These are phyloP conservation scores for Melinaea marsaeus DNA, from an alignment of 2,888 invertebrate species.

Conservation along the genomic window DNA sequence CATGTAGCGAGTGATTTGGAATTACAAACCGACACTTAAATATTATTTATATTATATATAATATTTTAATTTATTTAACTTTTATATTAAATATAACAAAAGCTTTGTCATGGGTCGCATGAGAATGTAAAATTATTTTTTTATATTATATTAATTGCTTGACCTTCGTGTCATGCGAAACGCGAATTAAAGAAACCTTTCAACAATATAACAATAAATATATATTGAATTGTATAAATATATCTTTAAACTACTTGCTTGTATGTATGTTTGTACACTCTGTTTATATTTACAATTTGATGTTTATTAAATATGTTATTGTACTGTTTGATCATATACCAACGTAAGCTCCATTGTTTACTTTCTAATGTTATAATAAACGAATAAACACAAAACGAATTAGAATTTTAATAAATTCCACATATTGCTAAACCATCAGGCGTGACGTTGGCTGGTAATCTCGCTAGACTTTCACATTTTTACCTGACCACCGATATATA, in stretches of 20 bases:
- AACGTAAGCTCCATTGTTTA: background rate
- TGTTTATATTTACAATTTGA: too few species aligned
- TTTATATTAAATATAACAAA: background rate
- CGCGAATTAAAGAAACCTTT: background rate
- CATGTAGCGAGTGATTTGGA: too few species aligned
- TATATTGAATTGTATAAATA: background rate
- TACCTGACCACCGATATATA: slow-evolving; percentile 25
- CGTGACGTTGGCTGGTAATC: slow-evolving; percentile 45
- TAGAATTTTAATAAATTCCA: slow-evolving; percentile 33
- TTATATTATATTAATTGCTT: slow-evolving; percentile 3
- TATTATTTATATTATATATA: too few species aligned
- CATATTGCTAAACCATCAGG: slow-evolving; percentile 39
- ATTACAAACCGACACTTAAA: too few species aligned
- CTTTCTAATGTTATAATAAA: background rate
- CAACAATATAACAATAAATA: slow-evolving; percentile 3
- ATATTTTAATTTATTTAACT: background rate
- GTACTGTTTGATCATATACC: too few species aligned
- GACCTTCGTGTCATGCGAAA: slow-evolving; percentile 3
- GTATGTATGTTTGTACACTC: too few species aligned
- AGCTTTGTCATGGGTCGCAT: background rate
- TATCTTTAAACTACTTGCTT: too few species aligned
- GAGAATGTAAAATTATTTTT: slow-evolving; percentile 2
- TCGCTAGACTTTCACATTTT: slow-evolving; percentile 35
- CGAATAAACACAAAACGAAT: background rate
- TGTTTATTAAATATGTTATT: too few species aligned